Conservation (phyloP, 2,113 vertebrate genomes). For the Glaucidium brasilianum region DNA sequence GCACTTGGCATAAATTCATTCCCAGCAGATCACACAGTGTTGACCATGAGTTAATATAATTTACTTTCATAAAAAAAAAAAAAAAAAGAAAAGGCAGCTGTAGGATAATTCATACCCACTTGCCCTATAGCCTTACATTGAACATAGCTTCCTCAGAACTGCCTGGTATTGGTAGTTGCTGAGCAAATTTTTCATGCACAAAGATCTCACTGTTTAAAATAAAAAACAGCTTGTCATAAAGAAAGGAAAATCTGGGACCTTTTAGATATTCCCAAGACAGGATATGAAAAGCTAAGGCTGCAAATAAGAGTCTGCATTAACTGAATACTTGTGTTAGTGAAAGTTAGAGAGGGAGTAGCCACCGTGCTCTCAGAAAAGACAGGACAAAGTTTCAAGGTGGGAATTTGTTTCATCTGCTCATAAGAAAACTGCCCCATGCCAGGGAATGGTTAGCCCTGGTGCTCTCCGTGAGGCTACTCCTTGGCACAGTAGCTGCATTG, state of each 20-base stretch:
- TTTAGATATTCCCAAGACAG: not conserved
- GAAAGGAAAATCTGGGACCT: not conserved
- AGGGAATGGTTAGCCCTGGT: not conserved
- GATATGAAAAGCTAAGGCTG: not conserved
- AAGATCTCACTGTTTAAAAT: not conserved
- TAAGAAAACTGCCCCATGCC: not conserved
- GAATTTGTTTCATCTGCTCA: not conserved
- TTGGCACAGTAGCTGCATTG: not conserved
- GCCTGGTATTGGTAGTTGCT: not conserved
- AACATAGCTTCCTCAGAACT: not conserved
- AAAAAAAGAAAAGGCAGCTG: not conserved
- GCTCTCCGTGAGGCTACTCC: accelerated
- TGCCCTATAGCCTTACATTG: not conserved
- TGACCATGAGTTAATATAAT: not conserved
- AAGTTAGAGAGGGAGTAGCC: not conserved
- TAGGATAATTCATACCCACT: not conserved
- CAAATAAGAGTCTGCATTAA: not conserved
- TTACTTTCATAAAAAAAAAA: not conserved
- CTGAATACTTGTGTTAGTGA: not conserved
- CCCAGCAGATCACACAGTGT: not conserved
- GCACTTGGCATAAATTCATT: not conserved
- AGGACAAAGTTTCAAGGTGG: not conserved
- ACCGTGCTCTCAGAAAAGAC: not conserved
- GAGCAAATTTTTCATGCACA: not conserved
- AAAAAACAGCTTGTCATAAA: not conserved